Percentiles rank a stretch among this genome's conserved stretches.
phyloP scores from a whole-genome alignment of 2,888 invertebrate genomes.

The Eustalomyia histrio region DNA sequence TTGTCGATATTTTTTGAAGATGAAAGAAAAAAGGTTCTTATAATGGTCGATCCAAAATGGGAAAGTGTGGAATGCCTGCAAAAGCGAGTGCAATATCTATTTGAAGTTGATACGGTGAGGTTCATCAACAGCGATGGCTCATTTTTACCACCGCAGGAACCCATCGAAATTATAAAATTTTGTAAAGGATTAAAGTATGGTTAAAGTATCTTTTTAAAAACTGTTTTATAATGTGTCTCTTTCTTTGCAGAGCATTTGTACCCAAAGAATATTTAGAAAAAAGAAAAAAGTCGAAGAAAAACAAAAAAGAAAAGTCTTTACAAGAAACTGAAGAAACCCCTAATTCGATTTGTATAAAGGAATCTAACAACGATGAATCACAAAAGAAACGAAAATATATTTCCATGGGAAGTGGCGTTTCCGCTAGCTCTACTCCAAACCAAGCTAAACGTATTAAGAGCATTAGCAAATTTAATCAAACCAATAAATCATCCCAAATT shows the following conservation, averaged over 20 bases:
- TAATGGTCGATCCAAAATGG: slow-evolving; percentile 69
- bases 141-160: slow-evolving; percentile 67
- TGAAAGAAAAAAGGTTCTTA: slow-evolving; percentile 65
- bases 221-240: too few relatives aligned
- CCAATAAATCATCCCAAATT: slow-evolving; percentile 52
- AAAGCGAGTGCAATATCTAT: slow-evolving; percentile 65
- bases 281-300: slow-evolving; percentile 51
- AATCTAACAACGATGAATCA: neutral
- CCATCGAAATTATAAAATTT: slow-evolving; percentile 66
- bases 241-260: slow-evolving; percentile 59
- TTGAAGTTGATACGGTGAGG: slow-evolving; percentile 65
- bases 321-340: neutral
- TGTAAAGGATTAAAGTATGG: slow-evolving; percentile 62
- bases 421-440: slow-evolving; percentile 28
- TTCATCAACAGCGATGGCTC: slow-evolving; percentile 66
- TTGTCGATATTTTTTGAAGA: slow-evolving; percentile 69
- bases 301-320: neutral
- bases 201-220: neutral
- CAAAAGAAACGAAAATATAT: slow-evolving; percentile 59
- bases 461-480: neutral
- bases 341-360: neutral
- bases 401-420: slow-evolving; percentile 19
- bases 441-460: slow-evolving; percentile 52
- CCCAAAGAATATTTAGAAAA: slow-evolving; percentile 47
- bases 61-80: slow-evolving; percentile 64